Evolutionary conservation across 2,797 vertebrate species (phyloP).

Genomic region (Phaenicophaeus curvirostris): DNA sequence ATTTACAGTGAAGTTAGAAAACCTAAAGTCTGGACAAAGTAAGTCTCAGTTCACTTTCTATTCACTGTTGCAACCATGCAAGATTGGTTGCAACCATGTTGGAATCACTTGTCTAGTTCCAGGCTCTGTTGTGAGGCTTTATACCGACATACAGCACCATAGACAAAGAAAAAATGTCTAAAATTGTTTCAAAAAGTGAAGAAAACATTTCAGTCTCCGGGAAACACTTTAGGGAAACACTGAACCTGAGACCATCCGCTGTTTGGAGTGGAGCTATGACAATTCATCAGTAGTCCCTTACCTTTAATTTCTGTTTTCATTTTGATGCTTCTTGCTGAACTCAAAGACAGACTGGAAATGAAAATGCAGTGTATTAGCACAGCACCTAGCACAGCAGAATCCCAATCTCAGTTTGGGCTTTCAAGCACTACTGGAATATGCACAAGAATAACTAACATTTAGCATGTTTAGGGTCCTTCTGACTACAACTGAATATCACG

Average conservation of each 20-base stretch:
- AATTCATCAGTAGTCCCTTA: not conserved
- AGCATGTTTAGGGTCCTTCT: not conserved
- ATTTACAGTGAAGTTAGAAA: constrained; percentile 2
- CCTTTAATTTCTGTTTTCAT: not conserved
- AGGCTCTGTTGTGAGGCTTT: not conserved
- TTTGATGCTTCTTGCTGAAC: not conserved
- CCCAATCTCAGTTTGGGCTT: not conserved
- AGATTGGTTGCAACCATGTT: not conserved
- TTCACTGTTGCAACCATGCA: not conserved
- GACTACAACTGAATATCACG: not conserved
- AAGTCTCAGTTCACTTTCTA: not conserved
- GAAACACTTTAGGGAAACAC: not conserved
- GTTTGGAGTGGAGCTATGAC: not conserved
- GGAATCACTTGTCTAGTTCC: not conserved
- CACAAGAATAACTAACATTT: not conserved
- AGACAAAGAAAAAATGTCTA: not conserved
- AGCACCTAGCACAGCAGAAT: not conserved
- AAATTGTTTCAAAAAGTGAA: not conserved
- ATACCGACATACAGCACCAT: not conserved
- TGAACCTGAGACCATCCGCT: not conserved
- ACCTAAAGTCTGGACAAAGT: not conserved
- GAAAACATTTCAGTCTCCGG: not conserved
- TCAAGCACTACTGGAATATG: not conserved
- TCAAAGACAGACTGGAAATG: not conserved
- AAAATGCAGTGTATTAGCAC: not conserved